These are phyloP conservation scores for Drosophila pseudoobscura DNA, from an alignment of 1,140 invertebrate species.

Conservation along the genomic window DNA sequence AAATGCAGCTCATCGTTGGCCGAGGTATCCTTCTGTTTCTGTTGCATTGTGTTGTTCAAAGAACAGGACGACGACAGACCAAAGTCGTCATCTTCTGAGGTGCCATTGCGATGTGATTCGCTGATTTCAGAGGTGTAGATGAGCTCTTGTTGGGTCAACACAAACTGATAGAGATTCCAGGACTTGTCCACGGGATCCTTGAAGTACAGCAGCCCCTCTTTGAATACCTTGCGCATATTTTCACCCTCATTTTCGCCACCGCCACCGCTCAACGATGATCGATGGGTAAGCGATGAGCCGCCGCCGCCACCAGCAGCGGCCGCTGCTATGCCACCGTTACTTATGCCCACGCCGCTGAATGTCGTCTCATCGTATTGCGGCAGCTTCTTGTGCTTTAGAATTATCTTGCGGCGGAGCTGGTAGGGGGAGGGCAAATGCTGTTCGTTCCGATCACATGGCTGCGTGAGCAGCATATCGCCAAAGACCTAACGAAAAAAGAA, in stretches of 20 bases:
- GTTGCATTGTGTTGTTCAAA: conserved; percentile 63
- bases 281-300: conserved; percentile 45
- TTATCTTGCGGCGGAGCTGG: conserved; percentile 90
- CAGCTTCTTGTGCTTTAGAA: conserved; percentile 97
- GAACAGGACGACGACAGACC: conserved; percentile 46
- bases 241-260: conserved; percentile 85
- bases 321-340: too few species aligned
- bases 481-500: conserved; percentile 86
- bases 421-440: conserved; percentile 93
- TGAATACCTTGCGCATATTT: conserved; percentile 94
- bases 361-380: conserved; percentile 90
- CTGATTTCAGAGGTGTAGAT: conserved; percentile 88
- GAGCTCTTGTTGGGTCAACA: conserved; percentile 94
- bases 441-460: conserved; percentile 93
- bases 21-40: conserved; percentile 77
- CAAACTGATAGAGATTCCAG: conserved; percentile 98
- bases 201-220: conserved; percentile 95
- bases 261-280: conserved; percentile 56
- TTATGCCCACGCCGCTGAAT: too few species aligned
- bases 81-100: conserved; percentile 85
- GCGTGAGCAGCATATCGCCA: conserved; percentile 92
- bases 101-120: conserved; percentile 84
- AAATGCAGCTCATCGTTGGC: conserved; percentile 95
- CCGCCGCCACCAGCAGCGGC: conserved; percentile 20
- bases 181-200: conserved; percentile 94